These are phyloP conservation scores for Mohoua ochrocephala DNA, from an alignment of 2,113 vertebrate genomes.

Conservation along the genomic window DNA sequence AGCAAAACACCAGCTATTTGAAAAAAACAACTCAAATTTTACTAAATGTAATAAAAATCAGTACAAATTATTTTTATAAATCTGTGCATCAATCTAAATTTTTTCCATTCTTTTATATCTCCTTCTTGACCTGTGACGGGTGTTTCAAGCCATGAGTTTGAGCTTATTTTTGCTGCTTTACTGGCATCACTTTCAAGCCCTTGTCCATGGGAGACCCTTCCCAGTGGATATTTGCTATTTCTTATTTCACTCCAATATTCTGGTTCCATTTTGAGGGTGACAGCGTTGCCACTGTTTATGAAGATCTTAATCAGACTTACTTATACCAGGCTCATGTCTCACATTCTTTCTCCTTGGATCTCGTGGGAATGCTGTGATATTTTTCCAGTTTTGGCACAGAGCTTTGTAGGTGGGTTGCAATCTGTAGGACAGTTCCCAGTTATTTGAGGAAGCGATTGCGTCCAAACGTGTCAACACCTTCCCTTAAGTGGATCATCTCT, in stretches of 20 bases:
- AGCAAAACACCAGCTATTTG: neutral
- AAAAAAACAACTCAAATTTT: neutral
- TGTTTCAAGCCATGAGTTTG: neutral
- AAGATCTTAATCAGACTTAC: neutral
- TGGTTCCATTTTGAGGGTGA: neutral
- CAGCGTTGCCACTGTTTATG: neutral
- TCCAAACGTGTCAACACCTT: slow-evolving; percentile 24
- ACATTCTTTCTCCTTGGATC: neutral
- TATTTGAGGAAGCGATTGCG: slow-evolving; percentile 24
- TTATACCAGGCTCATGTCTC: neutral
- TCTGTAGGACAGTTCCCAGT: neutral
- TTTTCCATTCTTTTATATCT: neutral
- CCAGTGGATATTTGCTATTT: neutral
- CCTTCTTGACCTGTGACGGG: neutral
- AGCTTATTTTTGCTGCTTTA: neutral
- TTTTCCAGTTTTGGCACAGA: neutral
- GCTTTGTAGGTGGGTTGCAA: neutral
- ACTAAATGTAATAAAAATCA: neutral
- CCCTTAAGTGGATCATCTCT: neutral
- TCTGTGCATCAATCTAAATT: neutral
- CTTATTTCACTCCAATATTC: neutral
- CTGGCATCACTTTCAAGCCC: neutral
- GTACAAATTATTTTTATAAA: neutral
- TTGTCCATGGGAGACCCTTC: neutral
- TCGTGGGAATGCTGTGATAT: neutral